phyloP scores from a whole-genome alignment of 2,113 vertebrate species.

The Xenotilapia caudafasciata region DNA sequence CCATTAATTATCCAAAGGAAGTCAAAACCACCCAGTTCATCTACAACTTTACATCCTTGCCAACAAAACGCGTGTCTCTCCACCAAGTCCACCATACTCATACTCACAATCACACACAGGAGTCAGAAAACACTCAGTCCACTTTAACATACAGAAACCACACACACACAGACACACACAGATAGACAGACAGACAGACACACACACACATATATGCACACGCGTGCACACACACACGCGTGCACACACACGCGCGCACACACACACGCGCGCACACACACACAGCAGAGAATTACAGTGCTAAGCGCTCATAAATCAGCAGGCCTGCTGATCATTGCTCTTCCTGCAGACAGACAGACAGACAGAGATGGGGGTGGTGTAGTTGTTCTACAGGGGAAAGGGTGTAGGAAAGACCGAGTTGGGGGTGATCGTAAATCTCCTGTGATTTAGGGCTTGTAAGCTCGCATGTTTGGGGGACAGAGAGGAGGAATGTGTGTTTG shows the following conservation, averaged over 20 bases:
- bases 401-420: background rate
- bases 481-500: background rate
- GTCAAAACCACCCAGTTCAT: background rate
- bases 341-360: background rate
- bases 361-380: background rate
- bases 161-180: no score
- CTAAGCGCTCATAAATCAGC: background rate
- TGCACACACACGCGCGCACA: rapidly evolving
- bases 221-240: rapidly evolving
- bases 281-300: background rate
- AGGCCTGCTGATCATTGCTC: background rate
- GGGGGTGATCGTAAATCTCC: background rate
- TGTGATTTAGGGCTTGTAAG: background rate
- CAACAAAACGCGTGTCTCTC: background rate
- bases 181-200: no score
- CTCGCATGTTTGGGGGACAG: background rate
- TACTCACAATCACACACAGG: background rate
- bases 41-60: background rate
- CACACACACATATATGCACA: no score
- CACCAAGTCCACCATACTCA: background rate
- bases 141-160: no score
- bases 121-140: no score
- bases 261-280: rapidly evolving
- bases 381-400: background rate
- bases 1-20: background rate